Conservation (phyloP, 2,113 vertebrate species). For the Entosphenus tridentatus region DNA sequence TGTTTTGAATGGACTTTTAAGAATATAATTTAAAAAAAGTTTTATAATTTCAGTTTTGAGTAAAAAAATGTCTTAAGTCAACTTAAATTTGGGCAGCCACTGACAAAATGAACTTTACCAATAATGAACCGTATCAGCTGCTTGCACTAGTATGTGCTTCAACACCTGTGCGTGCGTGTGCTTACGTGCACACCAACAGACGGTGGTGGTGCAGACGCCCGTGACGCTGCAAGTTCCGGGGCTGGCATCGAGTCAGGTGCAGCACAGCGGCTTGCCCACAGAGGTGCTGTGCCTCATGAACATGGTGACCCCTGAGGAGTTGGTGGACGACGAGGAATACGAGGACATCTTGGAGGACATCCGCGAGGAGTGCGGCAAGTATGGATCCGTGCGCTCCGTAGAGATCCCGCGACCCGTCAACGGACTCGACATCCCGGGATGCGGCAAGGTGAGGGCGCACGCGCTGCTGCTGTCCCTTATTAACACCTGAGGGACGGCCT, state of each 20-base stretch:
- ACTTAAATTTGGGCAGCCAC: not conserved
- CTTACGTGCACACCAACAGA: constrained; percentile 13
- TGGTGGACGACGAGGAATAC: constrained; percentile 34
- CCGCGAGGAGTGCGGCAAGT: constrained; percentile 35
- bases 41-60: too few species aligned
- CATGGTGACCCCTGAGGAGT: constrained; percentile 36
- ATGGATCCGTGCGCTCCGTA: constrained; percentile 28
- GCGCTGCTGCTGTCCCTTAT: constrained; percentile 1
- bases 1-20: too few species aligned
- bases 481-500: not conserved
- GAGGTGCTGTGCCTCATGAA: constrained; percentile 35
- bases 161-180: not conserved
- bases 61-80: too few species aligned
- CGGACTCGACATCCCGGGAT: constrained; percentile 30
- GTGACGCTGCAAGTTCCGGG: constrained; percentile 31
- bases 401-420: constrained; percentile 31
- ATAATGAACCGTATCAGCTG: too few species aligned
- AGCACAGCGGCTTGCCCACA: constrained; percentile 23
- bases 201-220: constrained; percentile 22
- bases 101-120: too few species aligned
- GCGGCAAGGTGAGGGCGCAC: constrained; percentile 24
- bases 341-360: constrained; percentile 39
- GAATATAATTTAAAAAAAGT: too few species aligned
- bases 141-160: too few species aligned
- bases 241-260: constrained; percentile 20